Conservation (phyloP, 2,113 vertebrate genomes). For the Callipepla squamata region DNA sequence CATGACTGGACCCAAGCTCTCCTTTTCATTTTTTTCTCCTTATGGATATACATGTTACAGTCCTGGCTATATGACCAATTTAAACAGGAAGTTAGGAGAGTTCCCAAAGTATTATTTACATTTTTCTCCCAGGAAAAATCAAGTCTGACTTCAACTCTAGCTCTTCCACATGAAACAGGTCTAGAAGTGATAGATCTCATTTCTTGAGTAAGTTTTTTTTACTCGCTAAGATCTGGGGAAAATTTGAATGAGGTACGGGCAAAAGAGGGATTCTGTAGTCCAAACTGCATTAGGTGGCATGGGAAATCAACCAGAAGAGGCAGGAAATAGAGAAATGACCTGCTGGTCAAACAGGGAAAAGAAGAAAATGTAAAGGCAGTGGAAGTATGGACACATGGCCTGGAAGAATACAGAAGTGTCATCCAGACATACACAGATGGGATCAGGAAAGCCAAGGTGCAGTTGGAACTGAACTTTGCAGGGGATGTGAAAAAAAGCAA, state of each 20-base stretch:
- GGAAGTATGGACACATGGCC: too few species aligned
- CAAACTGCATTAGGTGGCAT: background rate
- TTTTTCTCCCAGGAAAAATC: background rate
- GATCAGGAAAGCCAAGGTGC: too few species aligned
- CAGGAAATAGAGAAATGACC: too few species aligned
- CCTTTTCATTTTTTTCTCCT: background rate
- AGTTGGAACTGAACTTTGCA: too few species aligned
- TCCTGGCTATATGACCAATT: background rate
- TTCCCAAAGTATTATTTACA: background rate
- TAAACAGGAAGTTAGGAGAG: background rate
- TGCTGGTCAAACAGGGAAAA: too few species aligned
- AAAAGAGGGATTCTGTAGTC: background rate
- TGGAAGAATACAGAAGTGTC: too few species aligned
- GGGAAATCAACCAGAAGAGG: too few species aligned
- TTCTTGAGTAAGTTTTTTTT: background rate
- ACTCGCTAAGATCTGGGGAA: background rate
- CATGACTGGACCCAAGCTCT: background rate
- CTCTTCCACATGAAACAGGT: background rate
- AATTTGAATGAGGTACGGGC: background rate
- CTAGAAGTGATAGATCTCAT: background rate
- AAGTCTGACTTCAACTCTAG: background rate
- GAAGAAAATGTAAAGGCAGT: too few species aligned
- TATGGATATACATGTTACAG: background rate
- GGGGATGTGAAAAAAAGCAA: too few species aligned
- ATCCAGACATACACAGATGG: too few species aligned